Evolutionary conservation across 2,797 vertebrate genomes (phyloP).

Genomic region (Pagetopsis macropterus): DNA sequence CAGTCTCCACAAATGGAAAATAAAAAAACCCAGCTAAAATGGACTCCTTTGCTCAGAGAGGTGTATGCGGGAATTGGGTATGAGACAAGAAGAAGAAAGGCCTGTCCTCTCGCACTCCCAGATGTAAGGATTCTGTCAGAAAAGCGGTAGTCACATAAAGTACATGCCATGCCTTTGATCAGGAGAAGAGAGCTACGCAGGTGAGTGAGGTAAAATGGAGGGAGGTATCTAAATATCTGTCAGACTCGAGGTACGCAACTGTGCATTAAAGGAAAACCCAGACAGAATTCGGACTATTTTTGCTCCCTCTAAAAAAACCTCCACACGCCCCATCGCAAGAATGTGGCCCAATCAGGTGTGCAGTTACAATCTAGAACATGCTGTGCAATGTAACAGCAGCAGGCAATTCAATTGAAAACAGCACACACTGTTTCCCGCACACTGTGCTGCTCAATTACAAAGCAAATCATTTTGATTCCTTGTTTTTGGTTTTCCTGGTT

Average conservation of each 20-base stretch:
- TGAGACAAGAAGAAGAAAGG: conserved; percentile 64
- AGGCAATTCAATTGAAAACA: conserved; percentile 62
- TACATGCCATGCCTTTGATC: conserved; percentile 76
- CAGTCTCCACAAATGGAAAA: conserved; percentile 43
- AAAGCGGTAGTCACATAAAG: conserved; percentile 71
- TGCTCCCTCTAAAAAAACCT: conserved; percentile 29
- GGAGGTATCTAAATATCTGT: conserved; percentile 70
- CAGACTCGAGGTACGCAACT: conserved; percentile 52
- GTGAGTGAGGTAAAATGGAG: conserved; percentile 69
- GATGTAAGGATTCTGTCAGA: conserved; percentile 66
- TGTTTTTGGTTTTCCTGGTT: background rate
- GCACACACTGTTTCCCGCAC: conserved; percentile 50
- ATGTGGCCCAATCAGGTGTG: conserved; percentile 69
- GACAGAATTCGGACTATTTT: conserved; percentile 57
- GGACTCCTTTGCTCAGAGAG: conserved; percentile 45
- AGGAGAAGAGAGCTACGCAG: conserved; percentile 67
- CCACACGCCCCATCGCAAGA: conserved; percentile 43
- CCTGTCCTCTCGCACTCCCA: conserved; percentile 56
- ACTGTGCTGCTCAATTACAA: conserved; percentile 62
- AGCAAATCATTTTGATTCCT: conserved; percentile 51
- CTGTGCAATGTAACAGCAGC: conserved; percentile 61
- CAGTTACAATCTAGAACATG: conserved; percentile 72
- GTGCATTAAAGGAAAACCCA: conserved; percentile 5
- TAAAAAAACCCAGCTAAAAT: conserved; percentile 29
- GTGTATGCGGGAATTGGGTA: conserved; percentile 44